These are phyloP conservation scores for Crepidodera aurea DNA, from an alignment of 2,888 invertebrate species.

Conservation along the genomic window DNA sequence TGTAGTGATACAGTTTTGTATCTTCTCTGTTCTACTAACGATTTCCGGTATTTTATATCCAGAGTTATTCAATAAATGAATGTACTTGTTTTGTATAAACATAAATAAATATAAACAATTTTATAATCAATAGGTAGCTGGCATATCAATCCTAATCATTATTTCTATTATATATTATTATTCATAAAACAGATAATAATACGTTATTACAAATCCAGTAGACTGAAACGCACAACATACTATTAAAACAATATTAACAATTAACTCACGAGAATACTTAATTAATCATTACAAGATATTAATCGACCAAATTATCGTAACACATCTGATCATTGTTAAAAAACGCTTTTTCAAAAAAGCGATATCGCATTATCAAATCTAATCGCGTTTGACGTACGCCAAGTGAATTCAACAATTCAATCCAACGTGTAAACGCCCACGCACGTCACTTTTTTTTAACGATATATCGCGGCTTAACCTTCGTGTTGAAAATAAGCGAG, in stretches of 20 bases:
- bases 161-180: no score
- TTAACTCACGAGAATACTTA: not conserved
- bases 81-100: no score
- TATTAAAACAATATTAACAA: not conserved
- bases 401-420: slow-evolving; percentile 6
- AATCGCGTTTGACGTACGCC: not conserved
- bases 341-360: slow-evolving; percentile 1
- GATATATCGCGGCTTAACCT: slow-evolving; percentile 12
- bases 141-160: no score
- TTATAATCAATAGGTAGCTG: no score
- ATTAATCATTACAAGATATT: not conserved
- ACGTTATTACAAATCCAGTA: not conserved
- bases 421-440: slow-evolving; percentile 4
- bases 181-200: not conserved
- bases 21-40: no score
- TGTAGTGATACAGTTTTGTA: no score
- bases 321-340: not conserved
- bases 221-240: not conserved
- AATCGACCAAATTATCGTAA: not conserved
- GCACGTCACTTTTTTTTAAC: not conserved
- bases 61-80: no score
- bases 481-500: not conserved
- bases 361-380: not conserved
- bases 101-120: no score
- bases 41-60: no score